Base-by-base conservation (phyloP, 2,797 vertebrate genomes). In the Girardinus metallicus region DNA sequence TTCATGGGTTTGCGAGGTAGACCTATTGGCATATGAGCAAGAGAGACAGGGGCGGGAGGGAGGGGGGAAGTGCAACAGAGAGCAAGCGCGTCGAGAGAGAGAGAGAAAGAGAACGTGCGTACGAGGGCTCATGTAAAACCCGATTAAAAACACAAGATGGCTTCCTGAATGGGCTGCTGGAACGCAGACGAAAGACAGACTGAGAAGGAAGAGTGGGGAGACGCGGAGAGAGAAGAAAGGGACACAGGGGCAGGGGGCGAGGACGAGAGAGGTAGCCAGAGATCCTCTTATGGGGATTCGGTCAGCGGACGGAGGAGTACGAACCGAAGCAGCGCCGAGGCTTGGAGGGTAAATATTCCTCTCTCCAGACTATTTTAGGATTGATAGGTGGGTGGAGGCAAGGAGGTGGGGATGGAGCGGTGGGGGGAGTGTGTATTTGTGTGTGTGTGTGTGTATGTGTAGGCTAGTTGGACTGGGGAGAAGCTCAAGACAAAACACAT, bases 61-160 rank as follows among this genome's bases (percentile, higher is more conserved):
- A 83, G 78, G 88, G 80, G 86, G 76, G 78, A 76, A 64, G 86
- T 86, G 90, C 70, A 62, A 79, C 86, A 80, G 85, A 82, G 82
- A 43, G 78, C 66, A 46, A 78, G 31, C 6, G 60, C 23, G 6
- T 41, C 18, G 43, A 81, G 85, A 80, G 88, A 79, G 82, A 36
- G 78, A 36, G 94, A 85, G 93, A 93, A 89, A 91, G 90, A 91
- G 93, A 88, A 74, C 91, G 92, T 91, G 93, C 86, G 90, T 94
- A 94, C 93, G 88, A 93, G 93, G 81, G 88, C 93, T 95, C 94
- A 94, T 95, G 95, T 95, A 95, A 96, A 95, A 95, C 92, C 93
- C 93, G 95, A 96, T 95, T 95, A 95, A 96, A 95, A 95, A 95
- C 96, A 95, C 96, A 96, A 96, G 96, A 96, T 96, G 96, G 96